Conservation (phyloP, 2,888 invertebrate species). For the Oxyscelio sp. region DNA sequence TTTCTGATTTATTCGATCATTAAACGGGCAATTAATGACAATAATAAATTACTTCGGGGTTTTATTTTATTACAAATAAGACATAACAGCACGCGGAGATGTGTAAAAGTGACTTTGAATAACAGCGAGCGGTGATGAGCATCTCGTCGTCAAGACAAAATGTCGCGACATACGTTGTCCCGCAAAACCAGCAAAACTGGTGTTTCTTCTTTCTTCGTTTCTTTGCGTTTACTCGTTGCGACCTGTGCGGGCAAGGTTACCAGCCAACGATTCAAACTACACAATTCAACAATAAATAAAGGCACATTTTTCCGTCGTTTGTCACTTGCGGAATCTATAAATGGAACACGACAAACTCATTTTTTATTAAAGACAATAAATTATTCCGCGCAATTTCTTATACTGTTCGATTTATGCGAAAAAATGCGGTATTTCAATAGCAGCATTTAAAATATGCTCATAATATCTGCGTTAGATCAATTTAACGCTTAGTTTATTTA, state of each 20-base stretch:
- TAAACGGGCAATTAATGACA: background rate
- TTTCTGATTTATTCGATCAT: background rate
- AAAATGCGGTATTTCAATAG: too few species aligned
- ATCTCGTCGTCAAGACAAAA: constrained; percentile 66
- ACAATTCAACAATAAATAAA: constrained; percentile 62
- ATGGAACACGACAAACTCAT: constrained; percentile 36
- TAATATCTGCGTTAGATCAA: too few species aligned
- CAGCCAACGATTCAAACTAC: constrained; percentile 45
- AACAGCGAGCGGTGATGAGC: constrained; percentile 67
- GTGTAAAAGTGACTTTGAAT: constrained; percentile 36
- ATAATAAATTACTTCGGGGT: background rate
- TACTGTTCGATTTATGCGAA: background rate
- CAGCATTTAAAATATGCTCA: too few species aligned
- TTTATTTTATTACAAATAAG: constrained; percentile 23
- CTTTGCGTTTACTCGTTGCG: constrained; percentile 60
- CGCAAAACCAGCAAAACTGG: constrained; percentile 74
- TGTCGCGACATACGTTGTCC: constrained; percentile 70
- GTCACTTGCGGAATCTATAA: constrained; percentile 31
- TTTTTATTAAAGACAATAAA: constrained; percentile 50
- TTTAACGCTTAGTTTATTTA: too few species aligned
- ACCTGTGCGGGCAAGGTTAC: constrained; percentile 69
- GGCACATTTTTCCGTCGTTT: constrained; percentile 41
- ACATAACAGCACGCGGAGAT: constrained; percentile 28
- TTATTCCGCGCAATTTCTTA: background rate
- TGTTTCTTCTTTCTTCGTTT: constrained; percentile 73